Base-by-base conservation (phyloP, 2,888 invertebrate genomes). In the Molorchus minor region DNA sequence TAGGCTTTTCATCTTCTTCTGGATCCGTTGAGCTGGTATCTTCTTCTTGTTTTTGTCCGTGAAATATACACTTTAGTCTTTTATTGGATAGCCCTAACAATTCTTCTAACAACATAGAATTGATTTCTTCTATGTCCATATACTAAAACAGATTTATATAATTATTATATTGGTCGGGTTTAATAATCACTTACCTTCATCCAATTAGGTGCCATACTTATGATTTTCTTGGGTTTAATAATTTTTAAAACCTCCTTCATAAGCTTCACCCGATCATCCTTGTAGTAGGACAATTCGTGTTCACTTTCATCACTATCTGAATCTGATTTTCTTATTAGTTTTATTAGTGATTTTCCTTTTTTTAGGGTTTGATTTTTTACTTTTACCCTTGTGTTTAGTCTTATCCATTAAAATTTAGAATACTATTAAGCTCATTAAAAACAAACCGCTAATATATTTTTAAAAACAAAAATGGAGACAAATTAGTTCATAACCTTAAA, bases 241-340 rank as follows among this genome's bases (percentile, higher is more conserved):
- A 79, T 75, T 68, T 80, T 80, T 46, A 81, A 67, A 13, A 80
- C 76, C 67, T 81, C 77, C 66, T 80, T 81, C 80, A 81, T 81
- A 30, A 81, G 62, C 64, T 78, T 79, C 4, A 81, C 78, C 46
- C 79, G 67, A 68, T 81, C 80, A 51, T 78, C 76, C 2, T 75
- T 63, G 62, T 80, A 80, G 68, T 75, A 71, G 8, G 75, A 77
- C 20, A 81, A 65, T 70, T 80, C 81, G 61, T 80, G 79, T 65
- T 78, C 78, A 58, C 75, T 76, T 3, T 74, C 76, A 38, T 75
- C 76, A 43, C 69, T 74, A 25, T 76, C 76, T 2, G 74, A 68
- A 53, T 69, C 72, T 3, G 75, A 70, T 59, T 70, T 71, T 51
- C 69, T 70, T 16, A 72, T 72, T 1, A 76, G 62, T 68, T 74